These are phyloP conservation scores for Eristalinus aeneus DNA, from an alignment of 2,888 invertebrate genomes.

Conservation along the genomic window DNA sequence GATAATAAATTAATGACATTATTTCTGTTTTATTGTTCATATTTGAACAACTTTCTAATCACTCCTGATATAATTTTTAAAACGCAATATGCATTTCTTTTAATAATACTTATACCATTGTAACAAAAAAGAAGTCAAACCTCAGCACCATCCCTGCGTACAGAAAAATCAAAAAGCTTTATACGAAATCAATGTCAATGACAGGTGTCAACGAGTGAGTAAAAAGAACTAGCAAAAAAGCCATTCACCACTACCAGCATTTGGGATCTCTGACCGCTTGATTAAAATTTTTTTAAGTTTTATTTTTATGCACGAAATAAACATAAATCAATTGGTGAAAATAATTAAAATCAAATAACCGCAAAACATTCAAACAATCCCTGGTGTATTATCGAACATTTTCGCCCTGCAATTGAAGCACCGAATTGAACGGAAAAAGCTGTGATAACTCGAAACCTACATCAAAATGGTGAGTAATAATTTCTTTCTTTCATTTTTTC, in stretches of 20 bases:
- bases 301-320: conserved; percentile 54
- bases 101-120: neutral
- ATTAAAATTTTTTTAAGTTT: conserved; percentile 53
- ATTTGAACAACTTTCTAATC: no score
- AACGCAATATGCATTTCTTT: no score
- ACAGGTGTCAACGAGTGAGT: conserved; percentile 55
- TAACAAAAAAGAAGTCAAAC: neutral
- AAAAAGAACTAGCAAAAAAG: conserved; percentile 59
- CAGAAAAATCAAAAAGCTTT: conserved; percentile 11
- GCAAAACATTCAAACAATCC: neutral
- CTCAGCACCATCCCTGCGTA: conserved; percentile 9
- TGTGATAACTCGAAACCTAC: conserved; percentile 66
- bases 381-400: conserved; percentile 8
- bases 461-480: conserved; percentile 71
- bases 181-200: conserved; percentile 30
- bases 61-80: no score
- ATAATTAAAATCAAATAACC: neutral
- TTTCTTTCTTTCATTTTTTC: conserved; percentile 33
- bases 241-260: conserved; percentile 53
- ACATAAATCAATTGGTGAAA: conserved; percentile 33
- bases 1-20: no score
- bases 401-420: neutral
- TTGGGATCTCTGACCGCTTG: conserved; percentile 55
- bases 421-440: conserved; percentile 43
- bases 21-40: no score